phyloP scores from a whole-genome alignment of 2,797 vertebrate species.

The Pantherophis vulpinus region DNA sequence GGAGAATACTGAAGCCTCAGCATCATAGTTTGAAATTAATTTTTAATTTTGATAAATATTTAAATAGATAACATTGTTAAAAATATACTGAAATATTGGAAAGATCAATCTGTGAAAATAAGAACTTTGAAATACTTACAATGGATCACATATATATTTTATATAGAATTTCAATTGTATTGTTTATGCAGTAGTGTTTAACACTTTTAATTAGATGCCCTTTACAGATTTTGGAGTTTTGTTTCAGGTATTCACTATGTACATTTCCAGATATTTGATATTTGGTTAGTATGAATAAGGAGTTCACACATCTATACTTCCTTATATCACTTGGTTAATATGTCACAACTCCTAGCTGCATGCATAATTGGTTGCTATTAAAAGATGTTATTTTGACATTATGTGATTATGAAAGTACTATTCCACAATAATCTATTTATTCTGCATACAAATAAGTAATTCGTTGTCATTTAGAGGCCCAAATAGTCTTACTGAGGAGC shows the following conservation, averaged over 20 bases:
- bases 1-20: conserved; percentile 34
- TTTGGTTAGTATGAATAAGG: background rate
- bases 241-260: background rate
- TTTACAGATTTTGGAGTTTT: background rate
- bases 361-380: background rate
- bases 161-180: background rate
- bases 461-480: background rate
- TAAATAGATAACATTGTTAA: conserved; percentile 28
- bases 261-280: background rate
- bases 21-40: conserved; percentile 45
- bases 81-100: conserved; percentile 29
- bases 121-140: background rate
- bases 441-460: background rate
- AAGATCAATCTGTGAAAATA: conserved; percentile 33
- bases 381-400: background rate
- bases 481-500: background rate
- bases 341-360: background rate
- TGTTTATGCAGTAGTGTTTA: background rate
- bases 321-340: background rate
- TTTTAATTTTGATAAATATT: conserved; percentile 45
- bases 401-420: background rate
- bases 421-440: background rate
- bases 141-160: background rate
- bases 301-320: background rate
- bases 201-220: background rate